Conservation (phyloP, 2,888 invertebrate genomes). For the Metellina segmentata region DNA sequence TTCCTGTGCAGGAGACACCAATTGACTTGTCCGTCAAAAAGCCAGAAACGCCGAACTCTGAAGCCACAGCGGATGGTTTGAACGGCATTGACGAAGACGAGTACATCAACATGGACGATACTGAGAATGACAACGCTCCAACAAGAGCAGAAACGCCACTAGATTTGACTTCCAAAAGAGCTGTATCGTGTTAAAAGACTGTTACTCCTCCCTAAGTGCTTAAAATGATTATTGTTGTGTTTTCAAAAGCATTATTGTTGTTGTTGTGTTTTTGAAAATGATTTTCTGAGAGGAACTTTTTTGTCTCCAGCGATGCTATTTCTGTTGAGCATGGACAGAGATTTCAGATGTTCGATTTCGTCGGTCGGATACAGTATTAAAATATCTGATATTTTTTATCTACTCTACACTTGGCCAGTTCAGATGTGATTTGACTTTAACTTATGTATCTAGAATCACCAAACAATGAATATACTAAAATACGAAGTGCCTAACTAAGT, state of each 20-base stretch:
- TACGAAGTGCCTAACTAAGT: conserved; percentile 70
- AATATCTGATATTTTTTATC: conserved; percentile 41
- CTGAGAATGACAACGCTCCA: conserved; percentile 49
- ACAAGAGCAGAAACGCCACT: conserved; percentile 70
- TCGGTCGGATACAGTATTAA: conserved; percentile 68
- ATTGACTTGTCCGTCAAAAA: conserved; percentile 79
- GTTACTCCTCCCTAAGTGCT: conserved; percentile 19
- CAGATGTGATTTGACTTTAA: conserved; percentile 71
- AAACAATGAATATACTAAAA: conserved; percentile 54
- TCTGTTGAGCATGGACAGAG: conserved; percentile 17
- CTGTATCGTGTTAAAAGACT: conserved; percentile 62
- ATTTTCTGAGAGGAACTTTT: conserved; percentile 6
- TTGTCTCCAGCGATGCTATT: conserved; percentile 54
- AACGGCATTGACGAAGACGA: conserved; percentile 68
- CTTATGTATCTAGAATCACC: conserved; percentile 67
- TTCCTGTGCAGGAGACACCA: conserved; percentile 79
- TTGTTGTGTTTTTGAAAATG: conserved; percentile 65
- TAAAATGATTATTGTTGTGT: conserved; percentile 47
- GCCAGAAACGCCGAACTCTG: conserved; percentile 71
- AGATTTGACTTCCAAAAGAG: conserved; percentile 71
- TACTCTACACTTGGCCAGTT: conserved; percentile 69
- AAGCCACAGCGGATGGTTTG: conserved; percentile 53
- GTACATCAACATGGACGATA: conserved; percentile 72
- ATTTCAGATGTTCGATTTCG: conserved; percentile 33
- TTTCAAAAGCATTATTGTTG: conserved; percentile 63